phyloP scores from a whole-genome alignment of 2,888 invertebrate species.

The Bedellia somnulentella region DNA sequence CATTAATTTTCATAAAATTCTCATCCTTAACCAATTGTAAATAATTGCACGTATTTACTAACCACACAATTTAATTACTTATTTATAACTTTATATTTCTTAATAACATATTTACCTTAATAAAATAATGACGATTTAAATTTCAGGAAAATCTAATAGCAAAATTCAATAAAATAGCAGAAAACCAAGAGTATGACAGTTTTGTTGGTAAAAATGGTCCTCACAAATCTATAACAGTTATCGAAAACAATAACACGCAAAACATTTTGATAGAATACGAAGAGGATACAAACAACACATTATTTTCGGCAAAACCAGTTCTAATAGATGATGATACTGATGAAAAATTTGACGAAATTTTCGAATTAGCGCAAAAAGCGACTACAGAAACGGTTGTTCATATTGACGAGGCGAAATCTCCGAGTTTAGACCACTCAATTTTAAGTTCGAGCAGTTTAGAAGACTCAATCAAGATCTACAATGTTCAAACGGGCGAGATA shows the following conservation, averaged over 20 bases:
- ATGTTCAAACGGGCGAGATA: slow-evolving; percentile 52
- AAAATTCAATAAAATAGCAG: slow-evolving; percentile 46
- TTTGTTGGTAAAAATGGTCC: slow-evolving; percentile 24
- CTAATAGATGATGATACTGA: slow-evolving; percentile 39
- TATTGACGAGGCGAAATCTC: not conserved
- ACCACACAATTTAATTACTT: too few relatives aligned
- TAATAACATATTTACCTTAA: too few relatives aligned
- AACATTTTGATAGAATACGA: slow-evolving; percentile 47
- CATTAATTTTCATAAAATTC: too few relatives aligned
- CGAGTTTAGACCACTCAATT: slow-evolving; percentile 33
- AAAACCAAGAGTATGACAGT: slow-evolving; percentile 38
- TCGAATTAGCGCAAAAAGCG: slow-evolving; percentile 27
- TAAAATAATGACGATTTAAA: too few relatives aligned
- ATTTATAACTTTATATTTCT: too few relatives aligned
- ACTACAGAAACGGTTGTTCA: not conserved
- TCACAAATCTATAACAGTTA: slow-evolving; percentile 11
- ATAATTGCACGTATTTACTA: too few relatives aligned
- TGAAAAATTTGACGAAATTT: slow-evolving; percentile 39
- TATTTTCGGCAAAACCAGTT: slow-evolving; percentile 36
- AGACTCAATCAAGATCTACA: slow-evolving; percentile 55
- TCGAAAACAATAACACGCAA: slow-evolving; percentile 29
- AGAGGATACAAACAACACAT: slow-evolving; percentile 24
- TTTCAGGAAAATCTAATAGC: slow-evolving; percentile 55
- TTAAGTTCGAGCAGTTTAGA: slow-evolving; percentile 50
- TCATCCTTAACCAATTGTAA: too few relatives aligned